Evolutionary conservation across 2,113 vertebrate genomes (phyloP).

Genomic region (Propithecus coquereli): DNA sequence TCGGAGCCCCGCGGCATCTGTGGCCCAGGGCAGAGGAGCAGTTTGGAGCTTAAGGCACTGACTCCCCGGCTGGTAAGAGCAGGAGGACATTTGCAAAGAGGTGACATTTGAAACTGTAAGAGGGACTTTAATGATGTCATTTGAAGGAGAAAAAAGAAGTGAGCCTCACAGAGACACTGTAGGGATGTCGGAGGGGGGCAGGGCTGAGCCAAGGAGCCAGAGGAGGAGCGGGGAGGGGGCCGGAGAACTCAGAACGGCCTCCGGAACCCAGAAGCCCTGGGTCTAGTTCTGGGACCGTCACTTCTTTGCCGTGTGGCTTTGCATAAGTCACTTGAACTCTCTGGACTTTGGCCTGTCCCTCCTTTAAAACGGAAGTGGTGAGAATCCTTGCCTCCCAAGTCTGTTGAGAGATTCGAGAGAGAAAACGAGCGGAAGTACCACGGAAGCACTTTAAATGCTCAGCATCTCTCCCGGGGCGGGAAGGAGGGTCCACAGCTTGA

Average conservation of each 20-base stretch:
- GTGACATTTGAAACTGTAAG: background rate
- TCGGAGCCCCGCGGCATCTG: too few relatives aligned
- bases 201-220: background rate
- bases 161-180: too few relatives aligned
- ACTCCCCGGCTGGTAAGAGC: rapidly evolving
- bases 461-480: background rate
- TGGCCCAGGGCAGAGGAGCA: too few relatives aligned
- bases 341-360: background rate
- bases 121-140: background rate
- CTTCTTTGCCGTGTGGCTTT: conserved; percentile 1
- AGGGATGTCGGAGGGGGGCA: background rate
- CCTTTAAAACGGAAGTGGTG: background rate
- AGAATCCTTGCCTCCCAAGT: background rate
- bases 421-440: rapidly evolving
- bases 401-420: background rate
- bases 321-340: background rate
- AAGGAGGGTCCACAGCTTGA: rapidly evolving
- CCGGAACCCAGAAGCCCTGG: background rate
- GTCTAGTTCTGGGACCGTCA: background rate
- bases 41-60: too few relatives aligned
- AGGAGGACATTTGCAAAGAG: background rate
- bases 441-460: background rate
- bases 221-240: background rate
- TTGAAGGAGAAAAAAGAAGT: background rate
- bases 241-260: background rate